Conservation (phyloP, 2,113 vertebrate genomes). For the Perognathus longimembris region DNA sequence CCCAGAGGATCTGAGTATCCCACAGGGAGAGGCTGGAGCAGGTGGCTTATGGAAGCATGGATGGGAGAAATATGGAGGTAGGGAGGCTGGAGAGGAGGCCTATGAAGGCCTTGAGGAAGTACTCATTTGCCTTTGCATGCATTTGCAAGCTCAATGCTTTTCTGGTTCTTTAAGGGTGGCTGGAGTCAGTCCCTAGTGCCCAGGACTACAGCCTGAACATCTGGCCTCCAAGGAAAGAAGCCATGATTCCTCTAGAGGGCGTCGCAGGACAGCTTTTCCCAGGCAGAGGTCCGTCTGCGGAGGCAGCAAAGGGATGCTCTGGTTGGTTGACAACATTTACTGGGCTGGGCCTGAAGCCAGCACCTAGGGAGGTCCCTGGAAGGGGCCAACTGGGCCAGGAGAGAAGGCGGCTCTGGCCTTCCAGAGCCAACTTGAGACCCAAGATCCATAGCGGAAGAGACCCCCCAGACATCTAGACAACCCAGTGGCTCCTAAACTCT, state of each 20-base stretch:
- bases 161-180: not conserved
- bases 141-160: not conserved
- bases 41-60: not conserved
- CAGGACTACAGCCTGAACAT: no score
- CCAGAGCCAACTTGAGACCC: not conserved
- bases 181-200: not conserved
- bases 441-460: not conserved
- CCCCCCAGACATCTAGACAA: not conserved
- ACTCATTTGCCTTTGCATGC: not conserved
- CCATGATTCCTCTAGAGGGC: slow-evolving; percentile 80
- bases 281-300: rapidly evolving
- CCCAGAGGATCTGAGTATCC: not conserved
- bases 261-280: slow-evolving; percentile 79
- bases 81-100: not conserved
- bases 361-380: slow-evolving; percentile 1
- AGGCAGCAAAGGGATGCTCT: not conserved
- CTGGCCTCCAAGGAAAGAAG: not conserved
- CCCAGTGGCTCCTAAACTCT: not conserved
- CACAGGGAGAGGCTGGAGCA: not conserved
- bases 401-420: not conserved
- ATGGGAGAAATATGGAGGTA: not conserved
- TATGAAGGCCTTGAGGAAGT: not conserved
- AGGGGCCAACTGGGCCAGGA: not conserved
- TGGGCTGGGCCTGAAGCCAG: not conserved
- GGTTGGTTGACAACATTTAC: not conserved